These are phyloP conservation scores for Lota lota DNA, from an alignment of 2,113 vertebrate genomes.

Conservation along the genomic window DNA sequence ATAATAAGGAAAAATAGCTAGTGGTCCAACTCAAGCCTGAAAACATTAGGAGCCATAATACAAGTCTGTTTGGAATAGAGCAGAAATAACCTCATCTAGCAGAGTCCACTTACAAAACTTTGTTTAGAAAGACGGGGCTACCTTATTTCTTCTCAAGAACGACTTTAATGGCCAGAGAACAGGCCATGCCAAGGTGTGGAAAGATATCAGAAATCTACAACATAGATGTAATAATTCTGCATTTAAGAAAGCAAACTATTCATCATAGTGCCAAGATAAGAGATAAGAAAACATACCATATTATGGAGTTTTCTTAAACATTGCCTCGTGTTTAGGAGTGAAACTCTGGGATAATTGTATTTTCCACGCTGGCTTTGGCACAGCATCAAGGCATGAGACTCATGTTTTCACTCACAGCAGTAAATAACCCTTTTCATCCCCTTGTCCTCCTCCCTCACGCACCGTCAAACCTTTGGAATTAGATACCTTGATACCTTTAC, in stretches of 20 bases:
- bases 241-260: not conserved
- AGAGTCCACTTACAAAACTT: conserved; percentile 14
- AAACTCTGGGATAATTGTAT: conserved; percentile 49
- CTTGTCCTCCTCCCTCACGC: conserved; percentile 58
- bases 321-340: conserved; percentile 14
- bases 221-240: conserved; percentile 3
- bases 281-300: conserved; percentile 5
- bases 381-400: conserved; percentile 22
- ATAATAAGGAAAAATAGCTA: conserved; percentile 13
- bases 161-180: conserved; percentile 5
- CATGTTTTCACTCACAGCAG: conserved; percentile 45
- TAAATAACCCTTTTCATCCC: conserved; percentile 55
- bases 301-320: conserved; percentile 14
- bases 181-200: not conserved
- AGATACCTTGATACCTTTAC: conserved; percentile 22
- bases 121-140: conserved; percentile 20
- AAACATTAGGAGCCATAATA: conserved; percentile 44
- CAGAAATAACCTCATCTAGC: conserved; percentile 26
- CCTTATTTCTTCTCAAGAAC: conserved; percentile 14
- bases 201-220: not conserved
- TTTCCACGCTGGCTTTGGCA: too few species aligned
- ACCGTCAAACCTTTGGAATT: conserved; percentile 64
- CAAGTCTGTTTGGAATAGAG: conserved; percentile 31
- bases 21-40: conserved; percentile 25
- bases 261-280: conserved; percentile 3